Evolutionary conservation across 2,113 vertebrate species (phyloP), one percentile per base, ranked within the genome.

Genomic region (Platysternon megacephalum): DNA sequence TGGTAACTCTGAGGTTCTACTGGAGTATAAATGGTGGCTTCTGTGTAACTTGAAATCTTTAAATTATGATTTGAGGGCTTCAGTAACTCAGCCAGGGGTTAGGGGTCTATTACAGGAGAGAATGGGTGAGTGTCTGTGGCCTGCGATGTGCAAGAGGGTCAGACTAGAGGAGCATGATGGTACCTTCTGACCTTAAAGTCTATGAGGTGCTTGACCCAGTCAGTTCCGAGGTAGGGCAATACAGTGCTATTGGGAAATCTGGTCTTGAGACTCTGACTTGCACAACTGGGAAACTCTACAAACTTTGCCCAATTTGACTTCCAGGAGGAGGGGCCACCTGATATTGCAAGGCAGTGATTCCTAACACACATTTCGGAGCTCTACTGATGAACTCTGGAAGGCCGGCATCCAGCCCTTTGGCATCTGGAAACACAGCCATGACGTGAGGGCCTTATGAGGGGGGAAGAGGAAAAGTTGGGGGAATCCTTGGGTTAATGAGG

Each of bases 161-260:
- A 26, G 10, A 28, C 55, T 56, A 56, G 55, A 56, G 55, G 55
- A 28, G 26, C 55, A 58, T 32, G 56, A 29, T 29, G 28, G 28
- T 58, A 5, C 28, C 28, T 58, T 61, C 56, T 61, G 56, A 61
- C 10, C 56, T 29, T 29, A 32, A 61, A 61, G 12, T 61, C 16
- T 72, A 39, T 35, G 35, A 72, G n/a, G n/a, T 35, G n/a, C 65
- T 72, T 72, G 65, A 39, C 65, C 32, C 14, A n/a, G 61, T n/a
- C 35, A 72, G 65, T 39, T 26, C 3, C 72, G 79, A 24, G 81
- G 44, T 53, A 80, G 56, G 11, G 0, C 17, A 39, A 22, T 65
- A 52, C 86, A 87, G 56, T 95, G 83, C 83, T 68, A n/a, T n/a
- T 26, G n/a, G 86, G 52, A 89, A 83, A 83, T 68, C 35, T 8